Conservation (phyloP, 2,113 vertebrate genomes). For the Chiloscyllium plagiosum region DNA sequence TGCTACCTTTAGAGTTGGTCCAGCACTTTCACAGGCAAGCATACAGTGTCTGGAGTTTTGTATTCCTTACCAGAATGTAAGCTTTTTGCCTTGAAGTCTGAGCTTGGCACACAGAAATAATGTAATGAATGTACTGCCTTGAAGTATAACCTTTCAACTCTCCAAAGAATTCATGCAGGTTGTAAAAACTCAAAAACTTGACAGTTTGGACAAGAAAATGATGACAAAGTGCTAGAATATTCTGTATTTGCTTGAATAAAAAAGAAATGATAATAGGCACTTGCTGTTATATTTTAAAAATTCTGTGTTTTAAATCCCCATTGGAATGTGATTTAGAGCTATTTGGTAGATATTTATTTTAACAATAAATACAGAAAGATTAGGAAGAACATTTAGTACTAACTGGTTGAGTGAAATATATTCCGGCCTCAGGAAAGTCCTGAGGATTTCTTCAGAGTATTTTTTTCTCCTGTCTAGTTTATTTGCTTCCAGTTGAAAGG, state of each 20-base stretch:
- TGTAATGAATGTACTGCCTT: too few species aligned
- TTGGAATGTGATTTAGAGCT: not conserved
- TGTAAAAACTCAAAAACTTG: not conserved
- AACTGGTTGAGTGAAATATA: not conserved
- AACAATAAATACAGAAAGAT: not conserved
- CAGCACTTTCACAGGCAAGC: not conserved
- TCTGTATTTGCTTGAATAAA: not conserved
- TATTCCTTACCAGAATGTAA: not conserved
- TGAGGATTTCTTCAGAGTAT: not conserved
- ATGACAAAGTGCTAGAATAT: not conserved
- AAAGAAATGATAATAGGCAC: not conserved
- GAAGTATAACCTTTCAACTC: not conserved
- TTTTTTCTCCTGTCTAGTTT: not conserved
- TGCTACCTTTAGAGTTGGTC: not conserved
- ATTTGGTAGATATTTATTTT: not conserved
- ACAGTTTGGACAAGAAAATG: not conserved
- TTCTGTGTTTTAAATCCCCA: not conserved
- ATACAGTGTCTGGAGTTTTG: not conserved
- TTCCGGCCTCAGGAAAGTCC: not conserved
- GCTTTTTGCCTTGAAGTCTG: not conserved
- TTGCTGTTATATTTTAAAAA: not conserved
- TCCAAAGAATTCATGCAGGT: not conserved
- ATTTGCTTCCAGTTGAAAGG: not conserved
- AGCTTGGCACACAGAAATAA: not conserved
- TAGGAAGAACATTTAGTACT: not conserved